phyloP scores from a whole-genome alignment of 2,113 vertebrate genomes.

The Tor tambroides region DNA sequence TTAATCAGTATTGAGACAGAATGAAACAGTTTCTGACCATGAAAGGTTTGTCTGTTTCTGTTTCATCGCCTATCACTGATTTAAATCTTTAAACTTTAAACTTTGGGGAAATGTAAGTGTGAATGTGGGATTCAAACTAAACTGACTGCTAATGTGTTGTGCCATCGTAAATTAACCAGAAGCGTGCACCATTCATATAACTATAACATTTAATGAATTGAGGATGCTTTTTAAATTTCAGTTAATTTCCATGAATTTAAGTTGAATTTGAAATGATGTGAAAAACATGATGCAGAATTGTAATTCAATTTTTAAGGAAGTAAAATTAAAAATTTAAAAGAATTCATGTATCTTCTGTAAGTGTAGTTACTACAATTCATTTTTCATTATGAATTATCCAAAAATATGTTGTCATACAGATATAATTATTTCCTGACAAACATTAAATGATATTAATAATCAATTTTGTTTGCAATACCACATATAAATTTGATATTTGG shows the following conservation, averaged over 20 bases:
- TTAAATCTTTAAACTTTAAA: not conserved
- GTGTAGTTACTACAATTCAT: too few relatives aligned
- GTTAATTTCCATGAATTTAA: not conserved
- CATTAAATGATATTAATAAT: not conserved
- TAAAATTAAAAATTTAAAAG: too few relatives aligned
- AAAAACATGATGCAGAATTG: too few relatives aligned
- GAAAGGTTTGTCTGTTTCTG: not conserved
- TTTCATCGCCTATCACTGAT: not conserved
- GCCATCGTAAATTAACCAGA: not conserved
- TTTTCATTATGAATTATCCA: too few relatives aligned
- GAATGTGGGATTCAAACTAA: not conserved
- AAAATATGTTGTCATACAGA: too few relatives aligned
- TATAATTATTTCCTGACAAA: not conserved
- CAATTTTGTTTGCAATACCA: not conserved
- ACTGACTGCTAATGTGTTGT: not conserved
- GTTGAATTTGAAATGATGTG: too few relatives aligned
- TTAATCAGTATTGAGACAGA: not conserved
- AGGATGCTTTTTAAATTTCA: not conserved
- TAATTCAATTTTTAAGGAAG: too few relatives aligned
- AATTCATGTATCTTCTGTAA: too few relatives aligned
- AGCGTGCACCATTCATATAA: too few relatives aligned
- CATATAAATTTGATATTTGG: not conserved
- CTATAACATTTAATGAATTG: not conserved
- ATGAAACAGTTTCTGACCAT: not conserved
- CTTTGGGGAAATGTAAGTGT: not conserved